Evolutionary conservation across 2,113 vertebrate species (phyloP).

Genomic region (Myiagra hebetior): DNA sequence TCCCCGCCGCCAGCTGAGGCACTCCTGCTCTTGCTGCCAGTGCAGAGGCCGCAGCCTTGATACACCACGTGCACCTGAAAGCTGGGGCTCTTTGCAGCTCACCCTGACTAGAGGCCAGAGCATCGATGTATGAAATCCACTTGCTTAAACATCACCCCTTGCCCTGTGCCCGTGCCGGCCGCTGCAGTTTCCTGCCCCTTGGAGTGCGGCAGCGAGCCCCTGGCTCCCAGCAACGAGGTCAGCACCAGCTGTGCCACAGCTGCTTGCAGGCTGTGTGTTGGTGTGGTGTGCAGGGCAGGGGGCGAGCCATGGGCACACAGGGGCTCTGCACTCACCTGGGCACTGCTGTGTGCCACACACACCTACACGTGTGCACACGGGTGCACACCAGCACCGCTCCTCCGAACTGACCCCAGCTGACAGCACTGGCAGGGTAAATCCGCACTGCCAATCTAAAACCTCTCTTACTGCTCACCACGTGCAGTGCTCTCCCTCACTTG

Average conservation of each 20-base stretch:
- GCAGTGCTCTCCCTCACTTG: background rate
- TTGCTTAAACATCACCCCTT: background rate
- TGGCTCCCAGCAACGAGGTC: background rate
- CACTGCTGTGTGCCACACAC: background rate
- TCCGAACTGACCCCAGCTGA: background rate
- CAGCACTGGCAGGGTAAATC: background rate
- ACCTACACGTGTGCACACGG: fast-evolving
- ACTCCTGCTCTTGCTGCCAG: background rate
- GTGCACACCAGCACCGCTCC: fast-evolving
- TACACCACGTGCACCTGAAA: background rate
- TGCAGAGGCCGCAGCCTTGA: background rate
- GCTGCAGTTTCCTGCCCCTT: background rate
- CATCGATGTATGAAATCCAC: background rate
- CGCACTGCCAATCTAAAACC: background rate
- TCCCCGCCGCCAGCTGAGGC: background rate
- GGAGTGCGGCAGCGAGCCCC: fast-evolving
- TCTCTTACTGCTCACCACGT: background rate
- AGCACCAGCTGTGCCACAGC: background rate
- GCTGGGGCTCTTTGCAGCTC: background rate
- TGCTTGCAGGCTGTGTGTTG: background rate
- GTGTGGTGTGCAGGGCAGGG: background rate
- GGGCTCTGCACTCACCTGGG: background rate
- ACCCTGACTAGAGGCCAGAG: background rate
- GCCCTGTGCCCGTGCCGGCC: fast-evolving
- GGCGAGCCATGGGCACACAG: background rate